Evolutionary conservation across 2,113 vertebrate genomes (phyloP).

Genomic region (Heteronetta atricapilla): DNA sequence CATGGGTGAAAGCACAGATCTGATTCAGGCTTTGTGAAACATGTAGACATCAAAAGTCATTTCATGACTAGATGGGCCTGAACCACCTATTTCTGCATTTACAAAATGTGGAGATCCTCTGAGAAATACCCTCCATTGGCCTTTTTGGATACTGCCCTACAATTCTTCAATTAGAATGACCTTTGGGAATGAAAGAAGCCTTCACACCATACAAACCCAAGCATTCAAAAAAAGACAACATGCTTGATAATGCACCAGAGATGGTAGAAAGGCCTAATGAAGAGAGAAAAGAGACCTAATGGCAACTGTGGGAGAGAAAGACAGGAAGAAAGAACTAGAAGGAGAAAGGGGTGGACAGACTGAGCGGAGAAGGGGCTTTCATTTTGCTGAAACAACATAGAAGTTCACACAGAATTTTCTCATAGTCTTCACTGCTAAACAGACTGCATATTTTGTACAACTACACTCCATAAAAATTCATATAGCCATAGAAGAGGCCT

Average conservation of each 20-base stretch:
- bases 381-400: not conserved
- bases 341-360: not conserved
- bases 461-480: not conserved
- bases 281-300: not conserved
- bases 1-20: not conserved
- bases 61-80: not conserved
- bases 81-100: not conserved
- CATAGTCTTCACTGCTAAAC: not conserved
- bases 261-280: not conserved
- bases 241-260: not conserved
- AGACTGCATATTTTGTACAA: not conserved
- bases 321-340: not conserved
- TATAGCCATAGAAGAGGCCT: not conserved
- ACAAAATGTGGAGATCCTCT: not conserved
- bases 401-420: not conserved
- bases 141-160: not conserved
- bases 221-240: not conserved
- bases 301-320: not conserved
- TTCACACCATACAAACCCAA: not conserved
- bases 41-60: not conserved
- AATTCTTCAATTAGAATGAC: not conserved
- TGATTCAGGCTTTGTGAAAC: not conserved
- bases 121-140: not conserved
- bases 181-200: not conserved
- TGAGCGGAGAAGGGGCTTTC: not conserved